Conservation (phyloP, 1,140 invertebrate species). For the Euglossa dilemma region DNA sequence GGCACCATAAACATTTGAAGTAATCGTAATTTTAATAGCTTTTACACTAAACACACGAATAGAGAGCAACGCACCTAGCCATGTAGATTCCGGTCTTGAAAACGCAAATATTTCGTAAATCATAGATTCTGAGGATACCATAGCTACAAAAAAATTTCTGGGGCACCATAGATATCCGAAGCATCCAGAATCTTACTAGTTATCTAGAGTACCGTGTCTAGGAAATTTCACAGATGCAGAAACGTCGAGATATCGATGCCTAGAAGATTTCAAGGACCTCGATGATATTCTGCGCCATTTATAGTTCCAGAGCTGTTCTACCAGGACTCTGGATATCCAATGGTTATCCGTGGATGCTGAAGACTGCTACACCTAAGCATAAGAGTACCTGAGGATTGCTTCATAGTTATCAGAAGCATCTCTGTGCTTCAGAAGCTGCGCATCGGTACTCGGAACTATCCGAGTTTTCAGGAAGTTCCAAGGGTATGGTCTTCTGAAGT, state of each 20-base stretch:
- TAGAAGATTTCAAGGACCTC: neutral
- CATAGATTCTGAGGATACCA: too few species aligned
- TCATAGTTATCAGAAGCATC: neutral
- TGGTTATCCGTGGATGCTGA: neutral
- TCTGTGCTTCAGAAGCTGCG: neutral
- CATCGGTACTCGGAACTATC: neutral
- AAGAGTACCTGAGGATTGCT: neutral
- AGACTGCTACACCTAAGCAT: too few species aligned
- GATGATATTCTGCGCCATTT: neutral
- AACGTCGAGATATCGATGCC: too few species aligned
- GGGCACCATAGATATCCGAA: neutral
- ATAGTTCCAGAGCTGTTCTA: neutral
- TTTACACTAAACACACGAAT: too few species aligned
- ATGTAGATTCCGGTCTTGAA: too few species aligned
- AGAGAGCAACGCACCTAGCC: too few species aligned
- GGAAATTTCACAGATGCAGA: neutral
- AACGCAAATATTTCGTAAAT: too few species aligned
- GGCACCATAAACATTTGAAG: too few species aligned
- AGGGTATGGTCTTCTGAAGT: neutral
- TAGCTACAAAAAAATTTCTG: too few species aligned
- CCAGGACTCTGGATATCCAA: neutral
- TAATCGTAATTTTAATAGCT: too few species aligned
- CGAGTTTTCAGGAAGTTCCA: neutral
- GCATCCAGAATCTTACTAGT: neutral
- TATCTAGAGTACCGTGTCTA: neutral